A percentile compares a stretch with the other conserved stretches of the same genome.
Evolutionary conservation across 1,140 invertebrate species (phyloP).

Genomic region (Leguminivora glycinivorella): DNA sequence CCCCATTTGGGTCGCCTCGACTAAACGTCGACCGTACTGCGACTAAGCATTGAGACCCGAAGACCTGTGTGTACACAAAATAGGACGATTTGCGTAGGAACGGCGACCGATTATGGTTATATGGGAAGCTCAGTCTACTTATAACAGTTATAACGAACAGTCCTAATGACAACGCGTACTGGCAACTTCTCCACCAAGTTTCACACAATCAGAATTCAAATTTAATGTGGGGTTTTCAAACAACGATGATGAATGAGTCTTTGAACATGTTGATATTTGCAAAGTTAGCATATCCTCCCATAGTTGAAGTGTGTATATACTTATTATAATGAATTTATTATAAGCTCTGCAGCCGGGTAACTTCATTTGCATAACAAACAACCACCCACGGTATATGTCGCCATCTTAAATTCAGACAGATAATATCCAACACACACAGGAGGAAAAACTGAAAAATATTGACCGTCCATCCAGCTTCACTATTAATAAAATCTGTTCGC

Average conservation of each 20-base stretch:
- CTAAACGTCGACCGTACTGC: too few relatives aligned
- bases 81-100: too few relatives aligned
- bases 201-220: conserved; percentile 17
- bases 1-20: too few relatives aligned
- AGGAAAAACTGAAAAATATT: background rate
- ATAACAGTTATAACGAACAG: background rate
- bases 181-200: background rate
- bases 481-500: too few relatives aligned
- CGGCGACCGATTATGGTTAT: too few relatives aligned
- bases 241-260: conserved; percentile 11
- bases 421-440: background rate
- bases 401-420: conserved; percentile 28
- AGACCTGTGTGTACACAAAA: too few relatives aligned
- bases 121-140: too few relatives aligned
- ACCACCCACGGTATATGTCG: conserved; percentile 22
- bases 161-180: background rate
- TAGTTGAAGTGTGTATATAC: conserved; percentile 24
- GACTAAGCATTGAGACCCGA: too few relatives aligned
- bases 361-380: conserved; percentile 28
- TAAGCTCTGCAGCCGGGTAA: conserved; percentile 21
- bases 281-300: conserved; percentile 11
- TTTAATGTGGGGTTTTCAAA: conserved; percentile 11
- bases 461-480: too few relatives aligned
- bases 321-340: conserved; percentile 29
- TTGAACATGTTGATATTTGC: conserved; percentile 23